Evolutionary conservation across 2,797 vertebrate species (phyloP).

Genomic region (Acipenser ruthenus): DNA sequence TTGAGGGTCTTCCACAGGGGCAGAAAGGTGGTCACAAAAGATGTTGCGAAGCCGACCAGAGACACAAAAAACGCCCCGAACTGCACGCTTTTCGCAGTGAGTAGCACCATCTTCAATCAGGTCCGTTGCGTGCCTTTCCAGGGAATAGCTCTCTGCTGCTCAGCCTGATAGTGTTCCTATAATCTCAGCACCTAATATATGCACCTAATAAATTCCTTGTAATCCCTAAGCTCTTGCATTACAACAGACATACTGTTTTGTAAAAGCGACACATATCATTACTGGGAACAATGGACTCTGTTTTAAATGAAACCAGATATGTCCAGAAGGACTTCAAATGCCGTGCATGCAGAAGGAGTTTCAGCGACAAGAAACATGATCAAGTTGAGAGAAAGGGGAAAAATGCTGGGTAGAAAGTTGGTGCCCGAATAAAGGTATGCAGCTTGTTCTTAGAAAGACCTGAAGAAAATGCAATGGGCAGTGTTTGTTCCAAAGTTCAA

Average conservation of each 20-base stretch:
- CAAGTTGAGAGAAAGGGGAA: conserved; percentile 8
- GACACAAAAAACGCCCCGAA: conserved; percentile 72
- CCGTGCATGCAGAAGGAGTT: conserved; percentile 29
- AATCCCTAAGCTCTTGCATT: conserved; percentile 31
- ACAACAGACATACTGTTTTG: conserved; percentile 57
- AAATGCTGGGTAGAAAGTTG: no score
- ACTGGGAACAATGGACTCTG: conserved; percentile 55
- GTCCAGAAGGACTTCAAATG: conserved; percentile 35
- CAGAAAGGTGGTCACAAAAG: conserved; percentile 75
- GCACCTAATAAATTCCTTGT: conserved; percentile 41
- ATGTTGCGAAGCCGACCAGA: conserved; percentile 74
- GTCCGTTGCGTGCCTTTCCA: conserved; percentile 7
- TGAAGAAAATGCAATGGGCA: no score
- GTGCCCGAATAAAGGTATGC: no score
- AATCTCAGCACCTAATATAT: conserved; percentile 41
- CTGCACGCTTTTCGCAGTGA: conserved; percentile 64
- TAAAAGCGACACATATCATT: conserved; percentile 50
- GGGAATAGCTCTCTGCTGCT: conserved; percentile 21
- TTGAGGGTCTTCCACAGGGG: conserved; percentile 91
- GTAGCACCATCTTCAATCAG: conserved; percentile 52
- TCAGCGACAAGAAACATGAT: conserved; percentile 46
- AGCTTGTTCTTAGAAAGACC: no score
- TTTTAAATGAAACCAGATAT: conserved; percentile 59
- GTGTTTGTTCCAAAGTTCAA: no score
- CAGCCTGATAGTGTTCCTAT: conserved; percentile 30